A percentile compares a stretch with the other conserved stretches of the same genome.
phyloP scores from a whole-genome alignment of 2,888 invertebrate genomes.

The Terebella lapidaria region DNA sequence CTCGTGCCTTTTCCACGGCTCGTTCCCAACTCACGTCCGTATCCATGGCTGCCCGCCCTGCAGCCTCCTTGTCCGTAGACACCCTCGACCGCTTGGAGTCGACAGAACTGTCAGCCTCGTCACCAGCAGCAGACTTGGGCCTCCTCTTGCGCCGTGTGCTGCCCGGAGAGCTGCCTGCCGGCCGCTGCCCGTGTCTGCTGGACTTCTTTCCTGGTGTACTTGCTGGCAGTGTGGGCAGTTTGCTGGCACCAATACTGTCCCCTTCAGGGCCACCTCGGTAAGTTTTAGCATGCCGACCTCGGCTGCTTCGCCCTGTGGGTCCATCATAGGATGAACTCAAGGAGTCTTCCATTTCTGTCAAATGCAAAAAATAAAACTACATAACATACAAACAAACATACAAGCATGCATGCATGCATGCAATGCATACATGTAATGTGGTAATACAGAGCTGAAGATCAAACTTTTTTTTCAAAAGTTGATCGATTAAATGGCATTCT shows the following conservation, averaged over 20 bases:
- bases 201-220: neutral
- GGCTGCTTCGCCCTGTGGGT: neutral
- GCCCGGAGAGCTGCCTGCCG: neutral
- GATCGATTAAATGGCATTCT: too few species aligned
- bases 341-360: neutral
- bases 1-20: constrained; percentile 39
- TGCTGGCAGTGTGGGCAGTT: too few species aligned
- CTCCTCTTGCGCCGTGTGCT: neutral
- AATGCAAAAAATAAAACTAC: neutral
- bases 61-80: neutral
- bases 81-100: neutral
- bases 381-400: too few species aligned
- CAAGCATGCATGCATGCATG: too few species aligned
- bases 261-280: neutral
- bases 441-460: too few species aligned
- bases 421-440: too few species aligned
- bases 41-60: neutral
- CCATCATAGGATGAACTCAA: neutral
- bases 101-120: neutral
- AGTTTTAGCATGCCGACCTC: neutral
- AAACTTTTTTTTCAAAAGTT: too few species aligned
- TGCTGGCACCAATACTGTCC: too few species aligned
- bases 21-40: constrained; percentile 37
- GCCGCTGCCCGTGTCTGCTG: neutral
- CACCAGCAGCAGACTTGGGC: neutral